A percentile compares a stretch with the other conserved stretches of the same genome.
Conservation (phyloP, 2,797 vertebrate species). For the Pseudomugil gertrudae region DNA sequence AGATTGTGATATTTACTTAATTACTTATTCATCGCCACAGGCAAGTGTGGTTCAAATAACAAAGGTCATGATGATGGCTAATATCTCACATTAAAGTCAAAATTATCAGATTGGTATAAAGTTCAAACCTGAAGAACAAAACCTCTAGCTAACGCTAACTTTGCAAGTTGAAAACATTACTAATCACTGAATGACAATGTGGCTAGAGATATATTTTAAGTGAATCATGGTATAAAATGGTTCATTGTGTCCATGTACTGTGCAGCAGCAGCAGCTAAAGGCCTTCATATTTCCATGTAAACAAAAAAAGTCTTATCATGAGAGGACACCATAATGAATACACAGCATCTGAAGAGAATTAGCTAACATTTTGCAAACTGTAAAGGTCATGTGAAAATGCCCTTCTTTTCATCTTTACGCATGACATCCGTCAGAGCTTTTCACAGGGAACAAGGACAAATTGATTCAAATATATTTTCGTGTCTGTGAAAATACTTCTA, state of each 20-base stretch:
- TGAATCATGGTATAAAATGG: neutral
- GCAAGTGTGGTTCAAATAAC: conserved; percentile 33
- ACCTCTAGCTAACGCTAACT: neutral
- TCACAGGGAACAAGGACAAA: conserved; percentile 23
- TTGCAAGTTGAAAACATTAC: neutral
- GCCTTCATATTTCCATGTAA: too few species aligned
- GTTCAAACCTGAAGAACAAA: conserved; percentile 19
- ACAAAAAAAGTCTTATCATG: too few species aligned
- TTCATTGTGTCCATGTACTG: neutral
- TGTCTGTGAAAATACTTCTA: conserved; percentile 14
- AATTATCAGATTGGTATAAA: conserved; percentile 18
- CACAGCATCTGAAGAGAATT: conserved; percentile 7
- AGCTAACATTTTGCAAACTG: conserved; percentile 1
- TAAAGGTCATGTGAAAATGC: conserved; percentile 1
- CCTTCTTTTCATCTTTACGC: neutral
- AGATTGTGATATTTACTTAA: conserved; percentile 36
- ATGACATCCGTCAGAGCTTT: neutral
- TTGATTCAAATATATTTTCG: conserved; percentile 25
- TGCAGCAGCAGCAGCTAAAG: neutral
- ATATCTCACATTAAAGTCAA: conserved; percentile 24
- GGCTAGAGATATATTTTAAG: neutral
- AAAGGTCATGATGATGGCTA: conserved; percentile 44
- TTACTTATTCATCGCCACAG: conserved; percentile 47
- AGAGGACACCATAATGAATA: conserved; percentile 12
- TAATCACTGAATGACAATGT: neutral